Conservation (phyloP, 2,888 invertebrate species). For the Ptilodon capucinus region DNA sequence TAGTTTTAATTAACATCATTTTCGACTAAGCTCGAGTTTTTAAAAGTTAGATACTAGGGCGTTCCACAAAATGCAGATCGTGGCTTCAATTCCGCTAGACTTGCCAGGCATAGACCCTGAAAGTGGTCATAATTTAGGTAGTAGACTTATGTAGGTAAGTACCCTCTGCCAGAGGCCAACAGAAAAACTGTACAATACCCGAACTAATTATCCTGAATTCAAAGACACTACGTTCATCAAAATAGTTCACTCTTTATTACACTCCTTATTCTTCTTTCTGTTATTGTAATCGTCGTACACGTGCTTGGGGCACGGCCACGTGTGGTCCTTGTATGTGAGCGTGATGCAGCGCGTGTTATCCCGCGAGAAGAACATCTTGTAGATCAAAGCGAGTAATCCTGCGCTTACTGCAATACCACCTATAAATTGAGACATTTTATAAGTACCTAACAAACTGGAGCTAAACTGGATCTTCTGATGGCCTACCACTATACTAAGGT, state of each 20-base stretch:
- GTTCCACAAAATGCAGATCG: no score
- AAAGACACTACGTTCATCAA: not conserved
- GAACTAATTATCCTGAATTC: not conserved
- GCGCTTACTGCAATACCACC: slow-evolving; percentile 31
- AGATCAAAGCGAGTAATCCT: slow-evolving; percentile 22
- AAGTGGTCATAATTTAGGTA: no score
- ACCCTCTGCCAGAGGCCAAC: no score
- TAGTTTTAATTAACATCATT: no score
- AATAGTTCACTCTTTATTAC: not conserved
- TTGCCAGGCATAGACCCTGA: no score
- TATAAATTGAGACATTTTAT: slow-evolving; percentile 1
- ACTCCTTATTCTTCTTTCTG: not conserved
- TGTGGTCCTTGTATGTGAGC: not conserved
- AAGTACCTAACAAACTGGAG: not conserved
- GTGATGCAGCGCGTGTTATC: not conserved
- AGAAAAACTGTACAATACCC: no score
- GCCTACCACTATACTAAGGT: no score
- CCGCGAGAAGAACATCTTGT: slow-evolving; percentile 21
- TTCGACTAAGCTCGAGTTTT: no score
- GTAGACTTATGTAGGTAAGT: no score
- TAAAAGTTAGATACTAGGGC: no score
- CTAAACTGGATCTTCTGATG: no score
- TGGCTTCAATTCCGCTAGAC: no score
- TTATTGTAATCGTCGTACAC: not conserved
- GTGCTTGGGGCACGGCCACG: slow-evolving; percentile 18